phyloP scores from a whole-genome alignment of 2,113 vertebrate genomes.

The Dendropsophus ebraccatus region DNA sequence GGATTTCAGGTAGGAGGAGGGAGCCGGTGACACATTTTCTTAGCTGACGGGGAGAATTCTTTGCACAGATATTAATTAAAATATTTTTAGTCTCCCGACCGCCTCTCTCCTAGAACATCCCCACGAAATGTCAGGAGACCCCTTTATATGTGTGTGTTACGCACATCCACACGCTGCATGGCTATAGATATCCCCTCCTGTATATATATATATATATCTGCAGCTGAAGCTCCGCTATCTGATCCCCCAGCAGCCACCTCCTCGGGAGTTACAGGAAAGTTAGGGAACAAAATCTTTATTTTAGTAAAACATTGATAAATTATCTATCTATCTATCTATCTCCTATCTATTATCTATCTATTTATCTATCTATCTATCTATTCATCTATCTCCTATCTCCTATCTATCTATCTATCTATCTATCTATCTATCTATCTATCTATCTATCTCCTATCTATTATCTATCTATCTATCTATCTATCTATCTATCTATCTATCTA shows the following conservation, averaged over 20 bases:
- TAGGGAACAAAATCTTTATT: too few species aligned
- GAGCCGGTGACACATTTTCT: conserved; percentile 56
- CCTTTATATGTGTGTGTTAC: conserved; percentile 40
- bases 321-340: not conserved
- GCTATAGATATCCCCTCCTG: not conserved
- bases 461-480: too few species aligned
- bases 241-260: not conserved
- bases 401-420: conserved; percentile 4
- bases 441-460: not conserved
- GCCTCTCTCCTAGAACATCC: conserved; percentile 43
- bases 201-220: not conserved
- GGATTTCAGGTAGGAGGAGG: conserved; percentile 54
- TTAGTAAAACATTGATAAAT: too few species aligned
- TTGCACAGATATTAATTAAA: conserved; percentile 61
- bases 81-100: conserved; percentile 57
- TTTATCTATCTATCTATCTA: conserved; percentile 9
- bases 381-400: not conserved
- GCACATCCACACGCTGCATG: conserved; percentile 11
- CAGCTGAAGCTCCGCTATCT: not conserved
- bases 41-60: conserved; percentile 62
- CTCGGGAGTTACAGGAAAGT: too few species aligned
- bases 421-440: conserved; percentile 7
- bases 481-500: conserved; percentile 1
- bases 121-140: conserved; percentile 55
- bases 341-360: not conserved